Evolutionary conservation across 2,888 invertebrate genomes (phyloP), one percentile per base, ranked within the genome.

Genomic region (Agrochola lota): DNA sequence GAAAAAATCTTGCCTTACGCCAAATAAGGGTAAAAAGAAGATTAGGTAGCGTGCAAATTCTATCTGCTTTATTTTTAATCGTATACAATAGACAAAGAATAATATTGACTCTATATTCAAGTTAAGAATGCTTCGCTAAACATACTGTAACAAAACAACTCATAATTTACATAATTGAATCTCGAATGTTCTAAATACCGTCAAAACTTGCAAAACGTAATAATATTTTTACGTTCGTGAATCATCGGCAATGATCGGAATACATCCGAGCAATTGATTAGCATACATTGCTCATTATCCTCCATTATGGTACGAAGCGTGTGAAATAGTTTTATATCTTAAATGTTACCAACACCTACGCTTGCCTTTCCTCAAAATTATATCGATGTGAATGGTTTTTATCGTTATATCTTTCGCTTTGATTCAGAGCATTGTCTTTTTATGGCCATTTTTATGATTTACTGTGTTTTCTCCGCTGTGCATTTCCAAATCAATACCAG

Each of bases 261-360:
- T 71, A 81, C 72, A 71, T 74, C 49, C 55, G 67, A 77, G 67
- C 67, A 76, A 80, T 85, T 74, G 71, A 88, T 89, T 89, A 81
- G 86, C 88, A 86, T 88, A 85, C 81, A 88, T 86, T 82, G 73
- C 89, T 88, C 78, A 86, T 84, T 84, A 85, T 80, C 79, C 62
- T n/a, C 78, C 66, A 80, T 79, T 69, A 79, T 60, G 70, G 75
- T 52, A 66, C 59, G 63, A 59, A 77, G 69, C 68, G 84, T 83
- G 77, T 75, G 75, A 77, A 85, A 87, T 87, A 87, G 81, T 85
- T 84, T 78, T 70, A 60, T 74, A 43, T 78, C 77, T 73, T 59
- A 71, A 82, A 72, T 74, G 46, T 30, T 63, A 46, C 43, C 9
- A 62, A 46, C 70, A 63, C 74, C 86, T 64, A 86, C 84, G 71